Evolutionary conservation across 92 coral and sea anemone genomes (phyloP).

Genomic region (Phymanthus crucifer): DNA sequence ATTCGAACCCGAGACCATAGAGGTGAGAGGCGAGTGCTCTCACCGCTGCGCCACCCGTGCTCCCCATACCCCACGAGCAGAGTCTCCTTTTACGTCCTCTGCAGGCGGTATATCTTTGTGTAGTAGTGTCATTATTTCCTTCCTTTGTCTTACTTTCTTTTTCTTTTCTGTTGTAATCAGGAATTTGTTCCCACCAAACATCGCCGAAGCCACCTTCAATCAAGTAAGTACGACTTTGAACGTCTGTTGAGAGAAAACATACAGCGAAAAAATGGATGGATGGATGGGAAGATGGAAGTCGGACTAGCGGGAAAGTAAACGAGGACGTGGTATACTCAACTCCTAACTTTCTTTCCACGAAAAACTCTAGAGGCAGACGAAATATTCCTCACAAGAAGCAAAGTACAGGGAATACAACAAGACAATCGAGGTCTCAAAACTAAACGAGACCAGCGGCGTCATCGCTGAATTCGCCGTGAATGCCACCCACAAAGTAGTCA

Average conservation of each 20-base stretch:
- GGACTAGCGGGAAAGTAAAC: neutral
- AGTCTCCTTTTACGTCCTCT: neutral
- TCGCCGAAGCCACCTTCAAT: conserved; percentile 39
- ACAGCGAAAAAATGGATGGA: neutral
- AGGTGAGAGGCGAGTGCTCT: too few species aligned
- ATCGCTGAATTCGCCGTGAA: conserved; percentile 26
- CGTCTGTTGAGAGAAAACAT: neutral
- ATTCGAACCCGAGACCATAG: too few species aligned
- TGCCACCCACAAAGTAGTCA: conserved; percentile 54
- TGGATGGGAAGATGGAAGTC: neutral
- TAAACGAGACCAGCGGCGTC: conserved; percentile 12
- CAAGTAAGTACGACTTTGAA: neutral
- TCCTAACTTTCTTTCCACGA: neutral
- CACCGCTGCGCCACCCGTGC: too few species aligned
- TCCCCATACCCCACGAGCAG: too few species aligned
- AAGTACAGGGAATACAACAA: conserved; percentile 39
- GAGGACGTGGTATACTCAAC: neutral
- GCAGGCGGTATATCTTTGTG: too few species aligned
- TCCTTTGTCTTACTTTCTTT: neutral
- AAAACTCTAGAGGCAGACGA: neutral
- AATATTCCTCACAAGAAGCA: conserved; percentile 10
- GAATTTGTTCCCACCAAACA: conserved; percentile 35
- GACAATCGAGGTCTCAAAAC: conserved; percentile 22
- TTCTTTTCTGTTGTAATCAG: neutral
- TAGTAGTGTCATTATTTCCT: neutral